Percentiles rank a stretch among this genome's conserved stretches.
Conservation (phyloP, 2,113 vertebrate genomes). For the Oncorhynchus nerka region DNA sequence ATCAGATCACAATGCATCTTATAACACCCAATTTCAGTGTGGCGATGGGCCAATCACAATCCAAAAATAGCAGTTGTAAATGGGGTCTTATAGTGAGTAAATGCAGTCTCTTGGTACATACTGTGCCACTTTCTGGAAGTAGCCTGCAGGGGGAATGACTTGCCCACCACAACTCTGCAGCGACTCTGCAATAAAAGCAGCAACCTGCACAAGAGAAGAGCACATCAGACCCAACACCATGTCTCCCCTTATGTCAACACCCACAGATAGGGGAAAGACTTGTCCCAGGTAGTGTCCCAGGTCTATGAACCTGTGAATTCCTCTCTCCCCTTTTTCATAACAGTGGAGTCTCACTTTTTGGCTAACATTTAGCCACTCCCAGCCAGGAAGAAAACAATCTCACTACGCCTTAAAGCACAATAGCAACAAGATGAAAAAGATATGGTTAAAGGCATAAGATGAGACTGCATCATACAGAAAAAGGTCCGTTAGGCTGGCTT, state of each 20-base stretch:
- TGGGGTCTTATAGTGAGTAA: not conserved
- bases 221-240: constrained; percentile 44
- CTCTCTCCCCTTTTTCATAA: not conserved
- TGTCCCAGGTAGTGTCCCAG: not conserved
- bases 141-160: constrained; percentile 92
- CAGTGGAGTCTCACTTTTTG: not conserved
- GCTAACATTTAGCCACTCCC: not conserved
- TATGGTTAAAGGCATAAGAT: not conserved
- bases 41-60: not conserved
- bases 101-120: constrained; percentile 75
- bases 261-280: constrained; percentile 32
- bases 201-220: constrained; percentile 85
- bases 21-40: too few species aligned
- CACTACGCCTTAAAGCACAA: not conserved
- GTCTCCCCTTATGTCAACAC: not conserved
- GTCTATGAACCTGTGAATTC: not conserved
- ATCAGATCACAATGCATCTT: too few species aligned
- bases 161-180: constrained; percentile 98
- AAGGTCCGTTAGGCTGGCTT: not conserved
- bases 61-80: not conserved
- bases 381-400: not conserved
- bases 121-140: constrained; percentile 97
- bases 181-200: constrained; percentile 96
- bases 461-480: constrained; percentile 3
- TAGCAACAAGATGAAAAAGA: not conserved